These are phyloP conservation scores for Parotia lawesii DNA, from an alignment of 2,113 vertebrate genomes.

Conservation along the genomic window DNA sequence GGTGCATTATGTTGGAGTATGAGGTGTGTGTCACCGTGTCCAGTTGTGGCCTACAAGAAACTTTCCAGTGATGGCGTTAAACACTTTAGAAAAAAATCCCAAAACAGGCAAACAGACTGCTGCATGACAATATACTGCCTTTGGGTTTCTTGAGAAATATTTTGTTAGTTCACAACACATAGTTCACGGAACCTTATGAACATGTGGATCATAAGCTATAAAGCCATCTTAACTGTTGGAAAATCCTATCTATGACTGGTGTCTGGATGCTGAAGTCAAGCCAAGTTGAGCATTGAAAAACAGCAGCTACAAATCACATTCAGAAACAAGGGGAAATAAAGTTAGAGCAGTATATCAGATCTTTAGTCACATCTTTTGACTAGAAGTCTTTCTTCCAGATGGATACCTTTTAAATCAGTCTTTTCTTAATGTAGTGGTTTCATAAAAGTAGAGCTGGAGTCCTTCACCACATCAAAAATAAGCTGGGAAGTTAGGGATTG, in stretches of 20 bases:
- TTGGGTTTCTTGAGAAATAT: fast-evolving
- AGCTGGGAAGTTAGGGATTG: not conserved
- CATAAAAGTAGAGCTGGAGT: not conserved
- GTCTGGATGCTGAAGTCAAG: not conserved
- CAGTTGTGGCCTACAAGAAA: not conserved
- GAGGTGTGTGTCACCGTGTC: not conserved
- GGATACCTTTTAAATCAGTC: not conserved
- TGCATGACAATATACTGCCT: not conserved
- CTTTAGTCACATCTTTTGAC: not conserved
- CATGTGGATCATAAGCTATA: not conserved
- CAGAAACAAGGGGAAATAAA: not conserved
- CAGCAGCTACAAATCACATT: not conserved
- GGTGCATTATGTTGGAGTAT: not conserved
- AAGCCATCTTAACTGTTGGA: not conserved
- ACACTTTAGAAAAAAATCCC: fast-evolving
- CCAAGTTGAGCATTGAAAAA: not conserved
- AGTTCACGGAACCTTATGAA: not conserved
- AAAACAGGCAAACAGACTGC: not conserved
- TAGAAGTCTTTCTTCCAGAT: not conserved
- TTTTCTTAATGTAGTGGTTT: not conserved
- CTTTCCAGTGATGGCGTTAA: not conserved
- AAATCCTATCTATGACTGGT: not conserved
- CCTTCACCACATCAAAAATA: not conserved
- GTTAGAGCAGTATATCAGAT: not conserved
- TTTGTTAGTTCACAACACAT: not conserved